Evolutionary conservation across 2,113 vertebrate genomes (phyloP).

Genomic region (Clarias magur): DNA sequence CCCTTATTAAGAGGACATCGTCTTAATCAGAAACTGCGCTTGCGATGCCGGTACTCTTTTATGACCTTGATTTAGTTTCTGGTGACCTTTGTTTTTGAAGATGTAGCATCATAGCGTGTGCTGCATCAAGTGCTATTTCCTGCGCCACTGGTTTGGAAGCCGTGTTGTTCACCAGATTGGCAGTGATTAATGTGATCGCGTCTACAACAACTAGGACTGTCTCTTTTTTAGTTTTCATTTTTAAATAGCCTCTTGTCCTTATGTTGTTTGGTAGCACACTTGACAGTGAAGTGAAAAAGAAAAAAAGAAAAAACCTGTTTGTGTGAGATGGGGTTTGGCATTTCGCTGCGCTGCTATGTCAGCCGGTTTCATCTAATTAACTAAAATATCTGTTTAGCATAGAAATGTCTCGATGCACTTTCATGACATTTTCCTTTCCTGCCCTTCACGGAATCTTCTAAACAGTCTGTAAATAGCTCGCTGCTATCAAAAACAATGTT

Average conservation of each 20-base stretch:
- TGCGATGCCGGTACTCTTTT: background rate
- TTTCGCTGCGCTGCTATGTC: background rate
- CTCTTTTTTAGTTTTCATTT: background rate
- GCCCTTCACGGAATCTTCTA: slow-evolving; percentile 8
- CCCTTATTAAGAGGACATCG: no score
- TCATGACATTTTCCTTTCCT: slow-evolving; percentile 29
- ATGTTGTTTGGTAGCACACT: background rate
- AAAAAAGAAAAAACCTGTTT: background rate
- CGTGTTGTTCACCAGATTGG: background rate
- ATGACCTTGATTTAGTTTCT: background rate
- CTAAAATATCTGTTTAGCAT: slow-evolving; percentile 10
- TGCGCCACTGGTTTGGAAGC: background rate
- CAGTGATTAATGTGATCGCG: background rate
- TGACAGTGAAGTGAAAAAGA: background rate
- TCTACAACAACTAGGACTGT: background rate
- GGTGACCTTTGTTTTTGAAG: background rate
- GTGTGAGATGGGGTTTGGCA: slow-evolving; percentile 5
- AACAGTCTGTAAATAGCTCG: slow-evolving; percentile 26
- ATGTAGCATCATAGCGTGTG: background rate
- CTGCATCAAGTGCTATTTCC: slow-evolving; percentile 13
- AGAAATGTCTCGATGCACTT: slow-evolving; percentile 19
- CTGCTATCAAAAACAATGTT: slow-evolving; percentile 44
- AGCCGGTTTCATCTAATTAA: slow-evolving; percentile 10
- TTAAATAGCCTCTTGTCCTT: background rate
- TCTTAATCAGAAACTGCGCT: no score